These are phyloP conservation scores for Neelides folsomi DNA, from an alignment of 2,888 invertebrate species.

Conservation along the genomic window DNA sequence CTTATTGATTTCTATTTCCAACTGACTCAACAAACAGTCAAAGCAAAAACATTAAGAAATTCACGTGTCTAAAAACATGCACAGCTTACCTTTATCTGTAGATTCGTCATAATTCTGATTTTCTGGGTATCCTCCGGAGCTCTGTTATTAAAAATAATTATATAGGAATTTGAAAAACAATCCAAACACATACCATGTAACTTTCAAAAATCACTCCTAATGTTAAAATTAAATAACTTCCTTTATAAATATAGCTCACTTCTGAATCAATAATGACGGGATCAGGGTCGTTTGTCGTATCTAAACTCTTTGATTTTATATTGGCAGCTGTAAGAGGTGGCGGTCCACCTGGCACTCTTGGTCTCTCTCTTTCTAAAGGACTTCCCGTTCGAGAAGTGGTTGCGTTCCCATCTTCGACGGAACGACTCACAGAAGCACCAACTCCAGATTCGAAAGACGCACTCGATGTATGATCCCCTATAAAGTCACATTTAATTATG, in stretches of 20 bases:
- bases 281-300: conserved; percentile 18
- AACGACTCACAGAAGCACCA: conserved; percentile 31
- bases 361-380: conserved; percentile 9
- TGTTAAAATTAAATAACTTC: background rate
- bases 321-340: conserved; percentile 26
- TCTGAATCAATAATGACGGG: conserved; percentile 15
- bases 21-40: too few relatives aligned
- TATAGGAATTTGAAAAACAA: too few relatives aligned
- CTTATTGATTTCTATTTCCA: too few relatives aligned
- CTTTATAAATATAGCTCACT: conserved; percentile 8
- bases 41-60: too few relatives aligned
- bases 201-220: background rate
- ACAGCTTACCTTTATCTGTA: conserved; percentile 10
- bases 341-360: conserved; percentile 20
- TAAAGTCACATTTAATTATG: too few relatives aligned
- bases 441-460: conserved; percentile 32
- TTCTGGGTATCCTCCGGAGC: conserved; percentile 19
- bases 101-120: conserved; percentile 20
- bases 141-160: conserved; percentile 6
- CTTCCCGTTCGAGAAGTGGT: conserved; percentile 12
- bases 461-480: conserved; percentile 11
- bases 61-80: conserved; percentile 2
- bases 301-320: conserved; percentile 31
- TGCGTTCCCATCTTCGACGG: conserved; percentile 28
- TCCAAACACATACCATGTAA: background rate